Evolutionary conservation across 2,113 vertebrate species (phyloP), one percentile per base, ranked within the genome.

Genomic region (Archilochus colubris): DNA sequence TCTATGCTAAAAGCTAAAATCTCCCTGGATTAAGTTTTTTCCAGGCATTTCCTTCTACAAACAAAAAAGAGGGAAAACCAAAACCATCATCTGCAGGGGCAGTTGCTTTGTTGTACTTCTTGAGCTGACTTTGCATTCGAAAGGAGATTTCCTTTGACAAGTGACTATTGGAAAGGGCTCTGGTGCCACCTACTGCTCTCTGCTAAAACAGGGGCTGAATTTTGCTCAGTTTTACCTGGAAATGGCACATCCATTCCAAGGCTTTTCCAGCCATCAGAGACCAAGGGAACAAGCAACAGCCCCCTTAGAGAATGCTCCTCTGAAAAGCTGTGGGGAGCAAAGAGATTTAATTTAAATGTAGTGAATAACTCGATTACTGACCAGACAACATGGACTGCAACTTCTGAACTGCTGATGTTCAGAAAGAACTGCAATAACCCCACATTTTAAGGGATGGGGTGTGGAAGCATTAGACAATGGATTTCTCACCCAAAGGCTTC

Each of bases 101-200:
- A 23, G 67, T 21, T 22, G 57, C 23, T 51, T 74, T 20, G 18
- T 51, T 10, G 51, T 2, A 2, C n/a, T 48, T 24, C 22, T 2
- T 6, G 55, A 70, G 67, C 33, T 2, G 75, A 31, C 67, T 53
- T 36, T 12, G 44, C 83, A 51, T 64, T 4, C 5, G 61, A n/a
- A 25, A 53, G 18, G 33, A 82, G 61, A 50, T n/a, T 46, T n/a
- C 31, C 55, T 33, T 5, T 0, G 23, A 33, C 57, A 12, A 4
- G 54, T 4, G 3, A 8, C 7, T 31, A 14, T 66, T 89, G 91
- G 76, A 36, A 96, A 97, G 94, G 90, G 77, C 78, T 97, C 91
- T 91, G 38, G 96, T 96, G 97, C 97, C 98, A 98, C 87, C 97
- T 97, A 23, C 94, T 77, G 98, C 90, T 6, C 69, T 30, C 53